Base-by-base conservation (phyloP, 2,797 vertebrate genomes). In the Buphagus erythrorhynchus region DNA sequence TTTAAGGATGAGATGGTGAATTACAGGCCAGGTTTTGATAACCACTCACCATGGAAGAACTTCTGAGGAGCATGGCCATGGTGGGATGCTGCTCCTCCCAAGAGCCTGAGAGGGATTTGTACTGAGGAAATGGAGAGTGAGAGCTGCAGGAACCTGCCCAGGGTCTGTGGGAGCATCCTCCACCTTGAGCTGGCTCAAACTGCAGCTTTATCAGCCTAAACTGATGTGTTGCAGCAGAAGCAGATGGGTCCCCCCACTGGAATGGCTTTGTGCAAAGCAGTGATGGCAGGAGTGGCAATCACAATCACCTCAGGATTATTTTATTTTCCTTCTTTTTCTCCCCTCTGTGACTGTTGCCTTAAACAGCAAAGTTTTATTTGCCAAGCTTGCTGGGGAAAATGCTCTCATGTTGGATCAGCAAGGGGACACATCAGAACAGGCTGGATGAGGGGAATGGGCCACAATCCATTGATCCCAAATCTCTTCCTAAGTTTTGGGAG, bases 211-310 rank as follows among this genome's bases (percentile, higher is more conserved):
- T 33, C 38, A 69, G 38, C 48, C 26, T 26, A 12, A 74, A 54
- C 2, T 38, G 48, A 61, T 0, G 2, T 14, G 29, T 16, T 1
- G 1, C 14, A 59, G 57, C 26, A 80, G 77, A 68, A 55, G 17
- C 17, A 76, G 67, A 31, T 6, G 20, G 0, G 0, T 43, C 48
- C 9, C 25, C 43, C 11, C 45, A 14, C 49, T 16, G 7, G n/a
- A 19, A 42, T 0, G 3, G 2, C 6, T 68, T 49, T 1, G 0
- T 29, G 55, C 45, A 38, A 5, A 76, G 36, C 51, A 35, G 9
- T 4, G 42, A 55, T 9, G 17, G n/a, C 35, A 72, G 42, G 16
- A 81, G n/a, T 5, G 48, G 20, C 31, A 49, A 59, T 3, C 46
- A 38, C 12, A 66, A 8, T 13, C 11, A 1, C 7, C 38, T 63